Evolutionary conservation across 2,113 vertebrate genomes (phyloP), one percentile per base, ranked within the genome.

Genomic region (Micromys minutus): DNA sequence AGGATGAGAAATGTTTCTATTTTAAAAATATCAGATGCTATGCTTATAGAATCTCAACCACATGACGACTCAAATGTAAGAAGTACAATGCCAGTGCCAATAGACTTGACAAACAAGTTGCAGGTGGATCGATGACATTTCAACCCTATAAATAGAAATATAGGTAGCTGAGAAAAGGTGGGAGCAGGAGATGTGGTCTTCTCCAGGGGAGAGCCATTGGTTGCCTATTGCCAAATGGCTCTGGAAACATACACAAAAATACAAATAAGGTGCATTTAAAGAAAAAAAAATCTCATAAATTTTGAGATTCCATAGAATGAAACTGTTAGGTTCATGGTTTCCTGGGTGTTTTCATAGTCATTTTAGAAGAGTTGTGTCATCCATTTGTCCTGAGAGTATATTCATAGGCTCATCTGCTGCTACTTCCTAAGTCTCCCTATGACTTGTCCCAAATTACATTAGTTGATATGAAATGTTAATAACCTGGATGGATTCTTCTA

Each of bases 381-480:
- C 76, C 61, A 2, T 95, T 76, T 55, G 3, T 90, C 36, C 79
- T n/a, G 5, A 80, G 50, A 36, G 19, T n/a, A 80, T 55, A 21
- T 55, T n/a, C 31, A n/a, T 80, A 79, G 17, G 31, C 1, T 57
- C 52, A 4, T 57, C 0, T 84, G 21, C 34, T 42, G 26, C 17
- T 22, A 42, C 4, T 22, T 75, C 39, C 47, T 79, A 55, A n/a
- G 10, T 55, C 42, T 52, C 10, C 31, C 36, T 87, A 87, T 71
- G 39, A 47, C 45, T 52, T 65, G 12, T 91, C 4, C 12, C 15
- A 85, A 86, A 39, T 94, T 92, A 4, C 5, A 55, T 81, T 76
- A 74, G 92, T 24, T 81, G 76, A 95, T 11, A 39, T 45, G 31
- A 39, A 63, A 52, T 83, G 45, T 29, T 92, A 87, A 57, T 24